A percentile compares a stretch with the other conserved stretches of the same genome.
These are phyloP conservation scores for Chelon auratus DNA, from an alignment of 2,797 vertebrate genomes.

Conservation along the genomic window DNA sequence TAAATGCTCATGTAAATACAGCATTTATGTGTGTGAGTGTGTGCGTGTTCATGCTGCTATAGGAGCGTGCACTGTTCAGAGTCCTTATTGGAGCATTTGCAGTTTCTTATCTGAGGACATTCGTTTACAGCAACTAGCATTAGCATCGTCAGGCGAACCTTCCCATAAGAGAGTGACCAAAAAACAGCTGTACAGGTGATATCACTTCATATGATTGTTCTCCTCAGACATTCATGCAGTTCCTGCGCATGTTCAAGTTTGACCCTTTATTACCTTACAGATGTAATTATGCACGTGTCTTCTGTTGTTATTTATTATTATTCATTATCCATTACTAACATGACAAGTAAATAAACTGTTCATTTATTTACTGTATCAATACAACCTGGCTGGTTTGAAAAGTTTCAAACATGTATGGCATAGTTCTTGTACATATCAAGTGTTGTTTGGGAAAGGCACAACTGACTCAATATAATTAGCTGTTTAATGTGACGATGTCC, in stretches of 20 bases:
- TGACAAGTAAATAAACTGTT: too few relatives aligned
- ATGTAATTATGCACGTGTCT: too few relatives aligned
- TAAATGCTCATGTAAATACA: conserved; percentile 31
- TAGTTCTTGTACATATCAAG: too few relatives aligned
- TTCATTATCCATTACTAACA: too few relatives aligned
- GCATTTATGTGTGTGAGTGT: background rate
- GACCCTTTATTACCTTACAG: background rate
- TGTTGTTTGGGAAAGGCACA: too few relatives aligned
- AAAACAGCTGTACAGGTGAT: conserved; percentile 71
- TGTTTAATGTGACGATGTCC: background rate
- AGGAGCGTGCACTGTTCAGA: conserved; percentile 3
- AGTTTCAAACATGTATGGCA: too few relatives aligned
- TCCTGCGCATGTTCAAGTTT: conserved; percentile 21
- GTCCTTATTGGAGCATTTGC: conserved; percentile 10
- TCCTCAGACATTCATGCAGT: conserved; percentile 14
- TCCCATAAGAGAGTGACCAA: conserved; percentile 40
- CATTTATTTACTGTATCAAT: too few relatives aligned
- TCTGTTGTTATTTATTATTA: too few relatives aligned
- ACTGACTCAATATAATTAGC: background rate
- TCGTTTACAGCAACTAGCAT: conserved; percentile 41
- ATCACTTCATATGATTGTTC: conserved; percentile 71
- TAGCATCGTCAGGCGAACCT: conserved; percentile 35
- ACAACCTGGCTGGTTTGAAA: too few relatives aligned
- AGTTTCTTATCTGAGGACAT: conserved; percentile 8
- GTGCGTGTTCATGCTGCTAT: conserved; percentile 16